phyloP scores from a whole-genome alignment of 53 echinoderm and acorn worm genomes.

The Holothuria leucospilota region DNA sequence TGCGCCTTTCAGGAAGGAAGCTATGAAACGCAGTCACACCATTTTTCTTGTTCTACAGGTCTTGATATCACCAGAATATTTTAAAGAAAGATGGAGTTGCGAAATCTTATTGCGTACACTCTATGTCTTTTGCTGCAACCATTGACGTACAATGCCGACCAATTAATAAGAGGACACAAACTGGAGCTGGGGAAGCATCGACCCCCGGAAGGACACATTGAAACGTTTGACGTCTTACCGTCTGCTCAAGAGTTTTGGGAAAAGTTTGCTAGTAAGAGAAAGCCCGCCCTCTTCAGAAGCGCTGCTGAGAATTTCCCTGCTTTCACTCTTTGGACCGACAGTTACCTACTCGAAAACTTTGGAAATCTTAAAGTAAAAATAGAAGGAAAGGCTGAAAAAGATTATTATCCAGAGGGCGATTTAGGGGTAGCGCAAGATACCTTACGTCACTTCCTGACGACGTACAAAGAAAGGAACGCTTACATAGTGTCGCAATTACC shows the following conservation, averaged over 20 bases:
- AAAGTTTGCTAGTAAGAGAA: slow-evolving; percentile 72
- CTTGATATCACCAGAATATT: too few species aligned
- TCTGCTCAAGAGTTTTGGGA: slow-evolving; percentile 85
- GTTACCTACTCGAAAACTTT: slow-evolving; percentile 72
- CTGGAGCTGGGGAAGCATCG: slow-evolving; percentile 78
- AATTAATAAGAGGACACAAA: slow-evolving; percentile 59
- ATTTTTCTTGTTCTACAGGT: too few species aligned
- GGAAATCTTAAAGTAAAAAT: slow-evolving; percentile 85
- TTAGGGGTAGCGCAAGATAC: slow-evolving; percentile 93
- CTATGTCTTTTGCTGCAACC: too few species aligned
- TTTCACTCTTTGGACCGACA: slow-evolving; percentile 76
- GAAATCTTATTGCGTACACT: too few species aligned
- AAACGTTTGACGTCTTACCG: slow-evolving; percentile 68
- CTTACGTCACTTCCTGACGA: slow-evolving; percentile 71
- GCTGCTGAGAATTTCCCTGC: slow-evolving; percentile 71
- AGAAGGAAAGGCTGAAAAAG: slow-evolving; percentile 85
- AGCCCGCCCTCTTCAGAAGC: slow-evolving; percentile 80
- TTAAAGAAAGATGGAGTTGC: too few species aligned
- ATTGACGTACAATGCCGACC: too few species aligned
- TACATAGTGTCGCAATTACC: slow-evolving; percentile 94
- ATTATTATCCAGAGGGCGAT: slow-evolving; percentile 73
- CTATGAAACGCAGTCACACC: too few species aligned
- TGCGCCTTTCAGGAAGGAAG: too few species aligned
- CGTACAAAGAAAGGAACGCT: slow-evolving; percentile 66
- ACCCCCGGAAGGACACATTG: slow-evolving; percentile 83